Conservation (phyloP, 2,113 vertebrate species). For the Nothobranchius furzeri region DNA sequence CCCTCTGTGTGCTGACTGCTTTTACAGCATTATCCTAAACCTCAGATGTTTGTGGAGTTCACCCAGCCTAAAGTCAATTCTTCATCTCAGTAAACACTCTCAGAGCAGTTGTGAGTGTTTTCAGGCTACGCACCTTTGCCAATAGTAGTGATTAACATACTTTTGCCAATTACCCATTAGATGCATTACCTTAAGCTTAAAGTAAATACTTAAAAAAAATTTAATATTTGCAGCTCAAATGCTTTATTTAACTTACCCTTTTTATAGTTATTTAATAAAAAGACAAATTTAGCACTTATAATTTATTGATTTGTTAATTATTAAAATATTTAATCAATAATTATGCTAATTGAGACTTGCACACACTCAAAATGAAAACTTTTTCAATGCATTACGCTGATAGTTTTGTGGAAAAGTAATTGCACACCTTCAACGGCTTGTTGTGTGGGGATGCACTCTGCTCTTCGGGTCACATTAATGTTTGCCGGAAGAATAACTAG, state of each 20-base stretch:
- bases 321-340: too few relatives aligned
- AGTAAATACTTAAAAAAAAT: neutral
- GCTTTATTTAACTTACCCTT: neutral
- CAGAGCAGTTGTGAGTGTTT: neutral
- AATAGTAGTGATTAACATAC: conserved; percentile 8
- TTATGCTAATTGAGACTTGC: too few relatives aligned
- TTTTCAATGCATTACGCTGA: too few relatives aligned
- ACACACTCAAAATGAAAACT: too few relatives aligned
- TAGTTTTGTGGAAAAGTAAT: too few relatives aligned
- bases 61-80: conserved; percentile 24
- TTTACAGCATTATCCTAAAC: conserved; percentile 31
- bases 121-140: neutral
- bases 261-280: too few relatives aligned
- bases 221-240: neutral
- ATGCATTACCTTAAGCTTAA: neutral
- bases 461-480: too few relatives aligned
- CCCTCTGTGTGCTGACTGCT: conserved; percentile 14
- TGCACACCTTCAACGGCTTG: too few relatives aligned
- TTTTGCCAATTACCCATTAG: neutral
- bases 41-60: conserved; percentile 31
- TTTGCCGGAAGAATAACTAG: too few relatives aligned
- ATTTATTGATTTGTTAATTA: too few relatives aligned
- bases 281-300: too few relatives aligned
- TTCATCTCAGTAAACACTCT: conserved; percentile 14
- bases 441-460: too few relatives aligned